Percentiles rank a stretch among this genome's conserved stretches.
Conservation (phyloP, 1,140 invertebrate species). For the Philopotamus ludificatus region DNA sequence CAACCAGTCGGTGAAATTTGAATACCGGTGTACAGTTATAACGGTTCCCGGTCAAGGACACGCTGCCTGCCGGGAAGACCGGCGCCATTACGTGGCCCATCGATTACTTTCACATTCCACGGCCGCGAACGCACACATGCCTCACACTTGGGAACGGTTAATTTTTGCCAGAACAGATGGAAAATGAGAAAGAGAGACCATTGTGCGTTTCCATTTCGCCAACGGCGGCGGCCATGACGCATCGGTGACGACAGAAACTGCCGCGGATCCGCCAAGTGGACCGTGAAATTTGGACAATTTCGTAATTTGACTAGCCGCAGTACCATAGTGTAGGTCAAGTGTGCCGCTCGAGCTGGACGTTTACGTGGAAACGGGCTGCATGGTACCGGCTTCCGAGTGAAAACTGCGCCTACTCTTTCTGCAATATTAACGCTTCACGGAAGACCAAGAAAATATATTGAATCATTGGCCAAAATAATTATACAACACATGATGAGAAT, state of each 20-base stretch:
- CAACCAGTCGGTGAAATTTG: conserved; percentile 4
- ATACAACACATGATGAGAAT: too few relatives aligned
- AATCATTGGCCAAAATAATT: too few relatives aligned
- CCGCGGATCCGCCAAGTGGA: background rate
- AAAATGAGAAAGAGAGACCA: background rate
- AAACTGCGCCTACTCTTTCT: too few relatives aligned
- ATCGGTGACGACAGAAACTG: background rate
- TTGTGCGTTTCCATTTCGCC: background rate
- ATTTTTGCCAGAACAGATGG: too few relatives aligned
- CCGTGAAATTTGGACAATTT: background rate
- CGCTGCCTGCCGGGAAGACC: conserved; percentile 7
- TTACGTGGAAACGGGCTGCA: too few relatives aligned
- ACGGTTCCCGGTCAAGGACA: conserved; percentile 26
- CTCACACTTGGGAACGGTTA: background rate
- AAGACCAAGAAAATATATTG: too few relatives aligned
- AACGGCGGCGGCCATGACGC: background rate
- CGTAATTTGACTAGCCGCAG: background rate
- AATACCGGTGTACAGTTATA: conserved; percentile 17
- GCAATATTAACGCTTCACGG: too few relatives aligned
- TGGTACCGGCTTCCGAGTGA: too few relatives aligned
- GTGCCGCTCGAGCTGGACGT: too few relatives aligned
- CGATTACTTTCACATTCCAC: conserved; percentile 22
- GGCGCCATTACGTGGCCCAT: background rate
- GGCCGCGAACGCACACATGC: background rate
- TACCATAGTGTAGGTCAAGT: background rate